phyloP scores from a whole-genome alignment of 2,797 vertebrate species.

The Rhinichthys osculus region DNA sequence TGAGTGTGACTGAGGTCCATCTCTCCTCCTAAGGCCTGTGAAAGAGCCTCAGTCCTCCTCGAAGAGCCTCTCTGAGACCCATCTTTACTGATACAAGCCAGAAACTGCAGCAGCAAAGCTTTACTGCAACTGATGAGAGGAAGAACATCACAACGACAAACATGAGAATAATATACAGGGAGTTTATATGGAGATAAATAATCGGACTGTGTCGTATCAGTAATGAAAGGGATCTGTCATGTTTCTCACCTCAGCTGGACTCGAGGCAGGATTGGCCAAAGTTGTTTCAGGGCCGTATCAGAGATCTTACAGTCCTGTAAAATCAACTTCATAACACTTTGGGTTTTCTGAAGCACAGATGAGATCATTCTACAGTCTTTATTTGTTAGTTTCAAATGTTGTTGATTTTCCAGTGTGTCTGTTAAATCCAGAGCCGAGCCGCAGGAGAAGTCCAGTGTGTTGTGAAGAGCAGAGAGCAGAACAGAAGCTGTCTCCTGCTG shows the following conservation, averaged over 20 bases:
- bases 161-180: not conserved
- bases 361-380: slow-evolving; percentile 42
- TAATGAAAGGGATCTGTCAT: not conserved
- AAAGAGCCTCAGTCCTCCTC: slow-evolving; percentile 56
- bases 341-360: slow-evolving; percentile 50
- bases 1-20: slow-evolving; percentile 70
- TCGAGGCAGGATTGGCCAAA: slow-evolving; percentile 59
- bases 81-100: slow-evolving; percentile 51
- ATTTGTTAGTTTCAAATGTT: slow-evolving; percentile 46
- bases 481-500: slow-evolving; percentile 57
- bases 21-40: slow-evolving; percentile 59
- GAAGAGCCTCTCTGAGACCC: slow-evolving; percentile 14
- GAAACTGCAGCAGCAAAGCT: slow-evolving; percentile 60
- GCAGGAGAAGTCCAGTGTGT: slow-evolving; percentile 62
- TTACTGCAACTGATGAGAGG: slow-evolving; percentile 59
- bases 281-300: slow-evolving; percentile 54
- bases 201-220: accelerated
- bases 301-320: slow-evolving; percentile 63
- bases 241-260: slow-evolving; percentile 47
- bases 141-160: not conserved
- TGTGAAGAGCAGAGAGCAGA: slow-evolving; percentile 61
- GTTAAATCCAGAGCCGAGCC: slow-evolving; percentile 46
- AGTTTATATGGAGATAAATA: not conserved
- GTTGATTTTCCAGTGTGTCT: slow-evolving; percentile 15
- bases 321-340: slow-evolving; percentile 48